Base-by-base conservation (phyloP, 1,140 invertebrate species). In the Pogonomyrmex californicus region DNA sequence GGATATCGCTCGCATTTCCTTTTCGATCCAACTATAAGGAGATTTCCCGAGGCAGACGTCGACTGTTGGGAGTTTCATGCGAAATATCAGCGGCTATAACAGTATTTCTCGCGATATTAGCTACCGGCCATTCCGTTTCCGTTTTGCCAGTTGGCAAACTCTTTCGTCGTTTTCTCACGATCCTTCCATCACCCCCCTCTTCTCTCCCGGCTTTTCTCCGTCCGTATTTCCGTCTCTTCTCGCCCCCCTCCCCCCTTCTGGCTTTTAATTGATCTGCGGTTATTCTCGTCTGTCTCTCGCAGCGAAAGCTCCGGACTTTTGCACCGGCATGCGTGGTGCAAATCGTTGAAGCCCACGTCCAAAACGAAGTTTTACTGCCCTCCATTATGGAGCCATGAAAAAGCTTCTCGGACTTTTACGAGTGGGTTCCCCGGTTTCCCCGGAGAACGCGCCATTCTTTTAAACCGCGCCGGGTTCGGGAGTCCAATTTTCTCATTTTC, bases 101-200 rank as follows among this genome's bases (percentile, higher is more conserved):
- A 93, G 91, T 94, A 94, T 94, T 94, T 94, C 93, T 94, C 88
- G 89, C 87, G 91, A 93, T 94, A 94, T 94, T 94, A 94, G 93
- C 92, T 92, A 88, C 85, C 85, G 68, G 44, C 73, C 68, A 51
- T 90, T 82, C 65, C 56, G 73, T 75, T 75, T 54, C 56, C 56
- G 73, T 75, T 75, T 54, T 49, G 65, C 75, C 68, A 63, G 47
- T 9, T 41, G 75, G 44, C 60, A 47, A 83, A 83, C 33, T 44
- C 56, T 79, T 54, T 79, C 47, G 38, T 30, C 60, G 76, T 82
- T 60, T 23, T 44, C 77, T 70, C 33, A 36, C 58, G 36, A 62
- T 71, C 58, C 38, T 65, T 33, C 7, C 12, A 41, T 17, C 7
- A 14, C 17, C 33, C 17, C 33, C 33, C 2, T 17, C 12, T 17